Evolutionary conservation across 2,797 vertebrate genomes (phyloP).

Genomic region (Momotus momota): DNA sequence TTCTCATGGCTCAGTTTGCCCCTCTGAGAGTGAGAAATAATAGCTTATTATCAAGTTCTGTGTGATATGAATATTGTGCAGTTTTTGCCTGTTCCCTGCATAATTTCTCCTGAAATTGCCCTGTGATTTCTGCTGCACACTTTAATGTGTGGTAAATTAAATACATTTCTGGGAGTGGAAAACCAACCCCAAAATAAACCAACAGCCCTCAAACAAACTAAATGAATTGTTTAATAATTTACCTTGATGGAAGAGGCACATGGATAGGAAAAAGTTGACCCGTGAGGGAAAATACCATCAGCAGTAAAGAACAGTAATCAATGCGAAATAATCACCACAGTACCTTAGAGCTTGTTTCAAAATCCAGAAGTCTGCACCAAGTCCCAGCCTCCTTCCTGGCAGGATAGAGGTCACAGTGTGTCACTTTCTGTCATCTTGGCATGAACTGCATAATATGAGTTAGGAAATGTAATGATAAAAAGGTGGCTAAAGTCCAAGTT

Average conservation of each 20-base stretch:
- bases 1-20: not conserved
- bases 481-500: not conserved
- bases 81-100: not conserved
- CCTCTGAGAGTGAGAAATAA: constrained; percentile 12
- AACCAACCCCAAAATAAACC: not conserved
- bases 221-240: constrained; percentile 34
- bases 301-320: not conserved
- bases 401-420: not conserved
- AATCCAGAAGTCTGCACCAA: not conserved
- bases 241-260: not conserved
- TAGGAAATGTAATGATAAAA: constrained; percentile 5
- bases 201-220: not conserved
- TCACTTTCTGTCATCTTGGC: constrained; percentile 23
- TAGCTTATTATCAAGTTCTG: constrained; percentile 42
- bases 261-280: not conserved
- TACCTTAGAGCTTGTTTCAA: not conserved
- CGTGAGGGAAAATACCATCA: not conserved
- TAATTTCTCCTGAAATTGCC: constrained; percentile 46
- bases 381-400: not conserved
- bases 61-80: not conserved
- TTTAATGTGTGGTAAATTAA: constrained; percentile 28
- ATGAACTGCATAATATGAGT: not conserved
- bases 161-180: not conserved
- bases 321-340: not conserved
- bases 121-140: constrained; percentile 28